Evolutionary conservation across 2,113 vertebrate genomes (phyloP).

Genomic region (Calidris pugnax): DNA sequence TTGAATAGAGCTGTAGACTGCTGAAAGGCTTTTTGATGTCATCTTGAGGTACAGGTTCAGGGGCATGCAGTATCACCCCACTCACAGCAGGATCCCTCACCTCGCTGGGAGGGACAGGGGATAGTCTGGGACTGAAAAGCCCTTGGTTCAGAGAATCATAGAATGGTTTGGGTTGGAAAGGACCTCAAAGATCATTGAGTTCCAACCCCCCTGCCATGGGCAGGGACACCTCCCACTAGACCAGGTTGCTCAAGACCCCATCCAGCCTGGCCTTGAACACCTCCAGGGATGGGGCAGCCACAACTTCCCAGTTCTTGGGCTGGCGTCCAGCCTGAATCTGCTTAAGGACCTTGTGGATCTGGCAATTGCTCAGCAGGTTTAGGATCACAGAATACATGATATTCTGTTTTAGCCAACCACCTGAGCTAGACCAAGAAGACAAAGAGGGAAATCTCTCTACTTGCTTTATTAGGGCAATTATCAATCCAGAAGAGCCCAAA

Average conservation of each 20-base stretch:
- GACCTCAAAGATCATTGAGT: no score
- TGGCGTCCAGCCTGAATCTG: not conserved
- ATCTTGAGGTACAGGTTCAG: not conserved
- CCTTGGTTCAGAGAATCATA: no score
- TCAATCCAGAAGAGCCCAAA: not conserved
- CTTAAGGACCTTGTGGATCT: not conserved
- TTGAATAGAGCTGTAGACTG: not conserved
- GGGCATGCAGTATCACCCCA: fast-evolving
- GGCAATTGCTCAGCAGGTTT: not conserved
- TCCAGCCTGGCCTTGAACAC: no score
- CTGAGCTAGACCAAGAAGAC: not conserved
- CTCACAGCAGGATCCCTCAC: fast-evolving
- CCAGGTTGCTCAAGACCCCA: no score
- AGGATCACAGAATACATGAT: fast-evolving
- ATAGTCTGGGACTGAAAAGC: fast-evolving
- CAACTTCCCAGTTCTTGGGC: not conserved
- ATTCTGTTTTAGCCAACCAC: not conserved
- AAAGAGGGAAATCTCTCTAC: not conserved
- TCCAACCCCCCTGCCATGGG: no score
- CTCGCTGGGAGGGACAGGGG: fast-evolving
- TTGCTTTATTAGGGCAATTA: not conserved
- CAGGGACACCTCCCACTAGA: no score
- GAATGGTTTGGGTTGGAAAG: no score
- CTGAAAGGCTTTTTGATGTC: not conserved
- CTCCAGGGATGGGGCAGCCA: no score